Base-by-base conservation (phyloP, 2,113 vertebrate genomes). In the Procavia capensis region DNA sequence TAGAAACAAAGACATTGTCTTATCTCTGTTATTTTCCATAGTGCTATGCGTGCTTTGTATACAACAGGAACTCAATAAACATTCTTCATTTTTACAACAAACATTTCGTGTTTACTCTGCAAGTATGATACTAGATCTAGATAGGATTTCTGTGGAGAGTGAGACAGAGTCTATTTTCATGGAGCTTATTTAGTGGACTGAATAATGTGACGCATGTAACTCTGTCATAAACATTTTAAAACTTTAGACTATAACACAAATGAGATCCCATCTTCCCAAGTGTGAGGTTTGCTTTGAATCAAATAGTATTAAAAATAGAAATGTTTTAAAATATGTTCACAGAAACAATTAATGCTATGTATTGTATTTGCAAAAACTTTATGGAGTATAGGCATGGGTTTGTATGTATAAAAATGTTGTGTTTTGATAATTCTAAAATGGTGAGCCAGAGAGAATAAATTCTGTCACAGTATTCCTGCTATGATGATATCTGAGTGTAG, bases 221-320 rank as follows among this genome's bases (percentile, higher is more conserved):
- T 41, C 31, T 63, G 24, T 87, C 34, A 83, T 41, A 90, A 85
- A 74, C 36, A 64, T 43, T 90, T 79, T 54, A 36, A 41, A 94
- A 70, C 41, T 91, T 88, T 25, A n/a, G 14, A 54, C 27, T 74
- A 34, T 43, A 59, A 83, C 13, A 50, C 66, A 89, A 64, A 13
- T 85, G 43, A n/a, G 25, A 68, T 81, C 50, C 36, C 43, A 81
- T 91, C 80, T 93, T 81, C 61, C 39, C 27, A 92, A 24, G 22
- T 81, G 4, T 61, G 57, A 80, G 29, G 24, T 59, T 92, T 94
- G 68, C 34, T 63, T 85, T 94, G 36, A 78, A 36, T 86, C 41
- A 82, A 85, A 11, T 96, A 68, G 68, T 66, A 14, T 90, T 91
- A 70, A 90, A 90, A 75, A 93, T 76, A 88, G 10, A 82, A 70